Conservation (phyloP, 2,888 invertebrate genomes). For the Leucoptera coffeella region DNA sequence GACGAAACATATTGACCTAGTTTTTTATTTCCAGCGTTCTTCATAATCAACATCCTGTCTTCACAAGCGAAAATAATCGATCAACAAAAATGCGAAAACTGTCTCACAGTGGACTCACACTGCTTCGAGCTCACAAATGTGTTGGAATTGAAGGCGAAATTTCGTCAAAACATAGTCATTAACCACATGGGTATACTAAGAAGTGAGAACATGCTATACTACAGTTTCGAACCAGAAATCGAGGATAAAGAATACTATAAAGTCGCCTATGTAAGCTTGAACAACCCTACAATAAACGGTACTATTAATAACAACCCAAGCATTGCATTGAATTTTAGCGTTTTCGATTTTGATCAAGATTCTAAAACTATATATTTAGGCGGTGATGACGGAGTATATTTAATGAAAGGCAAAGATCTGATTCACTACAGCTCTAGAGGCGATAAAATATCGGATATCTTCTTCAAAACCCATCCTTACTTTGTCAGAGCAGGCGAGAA, state of each 20-base stretch:
- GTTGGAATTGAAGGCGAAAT: constrained; percentile 24
- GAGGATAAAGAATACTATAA: constrained; percentile 28
- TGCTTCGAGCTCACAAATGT: constrained; percentile 24
- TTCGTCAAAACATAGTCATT: constrained; percentile 23
- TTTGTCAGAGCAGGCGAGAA: constrained; percentile 18
- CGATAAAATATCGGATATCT: constrained; percentile 20
- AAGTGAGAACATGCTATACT: constrained; percentile 21
- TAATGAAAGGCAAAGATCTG: constrained; percentile 14
- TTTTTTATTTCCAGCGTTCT: constrained; percentile 27
- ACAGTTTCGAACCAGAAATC: constrained; percentile 27
- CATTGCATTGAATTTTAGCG: constrained; percentile 21
- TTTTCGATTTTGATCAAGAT: constrained; percentile 31
- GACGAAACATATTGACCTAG: too few species aligned
- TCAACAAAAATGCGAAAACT: background rate
- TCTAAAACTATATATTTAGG: constrained; percentile 26
- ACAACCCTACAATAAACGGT: constrained; percentile 12
- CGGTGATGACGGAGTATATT: constrained; percentile 27
- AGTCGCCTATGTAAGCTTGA: constrained; percentile 24
- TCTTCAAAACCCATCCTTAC: constrained; percentile 24
- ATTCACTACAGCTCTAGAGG: constrained; percentile 24
- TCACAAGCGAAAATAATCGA: background rate
- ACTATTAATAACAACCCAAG: constrained; percentile 12
- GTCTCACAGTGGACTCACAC: too few species aligned
- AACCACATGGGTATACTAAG: constrained; percentile 21
- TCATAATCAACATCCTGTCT: constrained; percentile 14